Conservation (phyloP, 1,140 invertebrate genomes). For the Reticulitermes speratus region DNA sequence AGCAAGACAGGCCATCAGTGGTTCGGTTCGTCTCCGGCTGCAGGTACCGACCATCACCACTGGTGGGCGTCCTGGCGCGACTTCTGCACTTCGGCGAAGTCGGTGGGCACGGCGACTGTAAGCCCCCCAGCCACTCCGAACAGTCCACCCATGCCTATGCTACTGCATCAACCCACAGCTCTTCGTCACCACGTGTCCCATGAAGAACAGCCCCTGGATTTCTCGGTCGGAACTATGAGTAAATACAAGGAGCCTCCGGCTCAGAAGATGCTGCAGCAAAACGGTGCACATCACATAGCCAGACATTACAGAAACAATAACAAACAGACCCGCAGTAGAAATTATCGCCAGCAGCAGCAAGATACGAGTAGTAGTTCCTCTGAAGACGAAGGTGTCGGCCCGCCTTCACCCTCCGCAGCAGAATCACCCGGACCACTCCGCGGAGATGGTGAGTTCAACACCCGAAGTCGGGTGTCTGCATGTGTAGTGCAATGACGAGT, state of each 20-base stretch:
- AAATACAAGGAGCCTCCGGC: background rate
- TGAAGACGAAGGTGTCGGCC: constrained; percentile 26
- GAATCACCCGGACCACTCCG: constrained; percentile 24
- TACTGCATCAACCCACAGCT: background rate
- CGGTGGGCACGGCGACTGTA: background rate
- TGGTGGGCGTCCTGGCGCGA: constrained; percentile 28
- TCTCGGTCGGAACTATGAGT: constrained; percentile 19
- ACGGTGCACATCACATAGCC: background rate
- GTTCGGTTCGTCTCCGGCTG: background rate
- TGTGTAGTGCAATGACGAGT: too few relatives aligned
- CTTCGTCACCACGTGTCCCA: background rate
- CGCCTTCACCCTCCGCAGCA: background rate
- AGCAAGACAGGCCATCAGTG: background rate
- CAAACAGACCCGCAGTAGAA: background rate
- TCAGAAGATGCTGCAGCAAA: background rate
- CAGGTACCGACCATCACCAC: background rate
- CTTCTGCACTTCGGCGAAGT: background rate
- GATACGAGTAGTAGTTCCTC: background rate
- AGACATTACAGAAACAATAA: constrained; percentile 21
- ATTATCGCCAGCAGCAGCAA: background rate
- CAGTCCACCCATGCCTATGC: background rate
- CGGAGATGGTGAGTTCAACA: constrained; percentile 16
- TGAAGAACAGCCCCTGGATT: constrained; percentile 29
- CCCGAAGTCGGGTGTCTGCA: background rate
- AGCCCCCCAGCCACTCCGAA: constrained; percentile 22